Conservation (phyloP, 1,140 invertebrate species). For the Hydropsyche tenuis region DNA sequence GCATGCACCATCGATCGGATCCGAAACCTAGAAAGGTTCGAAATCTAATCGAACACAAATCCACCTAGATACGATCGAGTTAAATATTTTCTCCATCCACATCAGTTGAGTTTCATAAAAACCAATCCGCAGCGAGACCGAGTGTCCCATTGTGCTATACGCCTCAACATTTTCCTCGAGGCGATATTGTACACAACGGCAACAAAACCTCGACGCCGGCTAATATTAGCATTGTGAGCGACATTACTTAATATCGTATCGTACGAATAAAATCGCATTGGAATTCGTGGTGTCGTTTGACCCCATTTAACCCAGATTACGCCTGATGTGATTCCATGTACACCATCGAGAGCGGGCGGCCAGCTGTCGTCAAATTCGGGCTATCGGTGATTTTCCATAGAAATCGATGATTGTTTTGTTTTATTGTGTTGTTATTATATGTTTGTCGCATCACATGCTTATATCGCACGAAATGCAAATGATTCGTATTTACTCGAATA, state of each 20-base stretch:
- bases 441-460: no score
- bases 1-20: not conserved
- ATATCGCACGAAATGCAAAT: no score
- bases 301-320: constrained; percentile 66
- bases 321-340: constrained; percentile 59
- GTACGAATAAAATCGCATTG: constrained; percentile 62
- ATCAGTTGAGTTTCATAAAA: no score
- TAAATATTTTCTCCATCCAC: no score
- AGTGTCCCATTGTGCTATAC: not conserved
- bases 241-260: constrained; percentile 49
- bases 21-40: not conserved
- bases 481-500: no score
- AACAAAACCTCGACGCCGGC: constrained; percentile 13
- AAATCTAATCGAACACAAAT: no score
- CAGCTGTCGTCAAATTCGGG: constrained; percentile 4
- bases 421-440: no score
- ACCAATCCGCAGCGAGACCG: no score
- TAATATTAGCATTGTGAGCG: constrained; percentile 50
- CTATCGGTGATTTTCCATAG: not conserved
- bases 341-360: constrained; percentile 24
- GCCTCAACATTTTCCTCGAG: constrained; percentile 1
- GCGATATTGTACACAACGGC: not conserved
- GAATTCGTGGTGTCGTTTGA: constrained; percentile 66
- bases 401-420: no score
- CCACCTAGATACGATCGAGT: no score